phyloP scores from a whole-genome alignment of 2,113 vertebrate species.

The Calyptomena viridis region DNA sequence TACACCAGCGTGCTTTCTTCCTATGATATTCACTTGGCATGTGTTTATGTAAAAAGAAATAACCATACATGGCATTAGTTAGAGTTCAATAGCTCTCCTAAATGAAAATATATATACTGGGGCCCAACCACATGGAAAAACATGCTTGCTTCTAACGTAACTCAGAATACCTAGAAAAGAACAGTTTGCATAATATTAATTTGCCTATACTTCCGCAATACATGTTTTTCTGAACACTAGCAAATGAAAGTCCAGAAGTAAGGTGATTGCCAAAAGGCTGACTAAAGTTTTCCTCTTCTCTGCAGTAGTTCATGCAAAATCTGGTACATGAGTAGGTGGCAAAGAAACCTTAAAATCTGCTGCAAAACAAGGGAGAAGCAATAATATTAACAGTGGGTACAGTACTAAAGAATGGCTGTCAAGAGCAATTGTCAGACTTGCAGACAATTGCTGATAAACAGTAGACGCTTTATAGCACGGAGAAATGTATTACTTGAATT shows the following conservation, averaged over 20 bases:
- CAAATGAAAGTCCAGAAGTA: background rate
- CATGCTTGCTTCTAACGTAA: background rate
- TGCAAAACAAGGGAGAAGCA: background rate
- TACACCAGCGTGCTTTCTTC: background rate
- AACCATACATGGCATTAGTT: background rate
- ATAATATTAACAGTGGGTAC: background rate
- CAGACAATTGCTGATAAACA: background rate
- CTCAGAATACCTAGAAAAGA: background rate
- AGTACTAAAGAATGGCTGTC: background rate
- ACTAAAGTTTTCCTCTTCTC: conserved; percentile 1
- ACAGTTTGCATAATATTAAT: background rate
- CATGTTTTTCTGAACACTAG: background rate
- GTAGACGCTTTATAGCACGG: background rate
- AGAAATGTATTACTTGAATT: background rate
- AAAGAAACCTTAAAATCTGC: background rate
- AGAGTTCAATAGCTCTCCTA: background rate
- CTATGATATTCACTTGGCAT: background rate
- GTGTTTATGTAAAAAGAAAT: background rate
- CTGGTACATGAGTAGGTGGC: background rate
- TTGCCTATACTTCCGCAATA: background rate
- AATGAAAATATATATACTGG: background rate
- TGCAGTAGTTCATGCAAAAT: background rate
- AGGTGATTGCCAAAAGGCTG: background rate
- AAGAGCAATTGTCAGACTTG: background rate
- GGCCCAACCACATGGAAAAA: background rate